Evolutionary conservation across 2,113 vertebrate species (phyloP).

Genomic region (Sclerurus mexicanus): DNA sequence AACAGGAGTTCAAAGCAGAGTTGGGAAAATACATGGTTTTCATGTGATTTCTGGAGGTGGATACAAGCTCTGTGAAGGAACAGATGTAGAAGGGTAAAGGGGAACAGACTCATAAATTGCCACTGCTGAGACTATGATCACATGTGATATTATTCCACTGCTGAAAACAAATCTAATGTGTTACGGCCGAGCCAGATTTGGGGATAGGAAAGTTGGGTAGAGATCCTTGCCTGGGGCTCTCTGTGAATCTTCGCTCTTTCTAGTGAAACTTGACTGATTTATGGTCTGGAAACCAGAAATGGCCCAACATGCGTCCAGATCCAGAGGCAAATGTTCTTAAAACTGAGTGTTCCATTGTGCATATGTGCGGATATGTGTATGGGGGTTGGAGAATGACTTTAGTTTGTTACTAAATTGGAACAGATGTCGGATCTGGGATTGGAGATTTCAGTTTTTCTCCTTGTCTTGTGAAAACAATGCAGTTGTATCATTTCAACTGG

Average conservation of each 20-base stretch:
- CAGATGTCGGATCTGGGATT: slow-evolving; percentile 13
- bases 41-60: neutral
- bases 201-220: slow-evolving; percentile 20
- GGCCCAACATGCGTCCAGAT: neutral
- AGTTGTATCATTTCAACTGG: neutral
- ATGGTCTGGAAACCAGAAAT: slow-evolving; percentile 26
- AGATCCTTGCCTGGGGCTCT: slow-evolving; percentile 6
- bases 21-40: neutral
- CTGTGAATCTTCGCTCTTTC: neutral
- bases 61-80: neutral
- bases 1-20: neutral
- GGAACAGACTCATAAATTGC: neutral
- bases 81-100: neutral
- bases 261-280: slow-evolving; percentile 28
- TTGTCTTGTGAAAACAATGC: neutral
- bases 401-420: slow-evolving; percentile 44
- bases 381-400: slow-evolving; percentile 4
- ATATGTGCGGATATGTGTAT: neutral
- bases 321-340: slow-evolving; percentile 37
- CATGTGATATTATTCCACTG: neutral
- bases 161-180: slow-evolving; percentile 5
- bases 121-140: neutral
- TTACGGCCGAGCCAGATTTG: neutral
- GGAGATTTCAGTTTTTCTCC: neutral
- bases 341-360: slow-evolving; percentile 5